Conservation (phyloP, 2,797 vertebrate genomes). For the Rhinella marina region DNA sequence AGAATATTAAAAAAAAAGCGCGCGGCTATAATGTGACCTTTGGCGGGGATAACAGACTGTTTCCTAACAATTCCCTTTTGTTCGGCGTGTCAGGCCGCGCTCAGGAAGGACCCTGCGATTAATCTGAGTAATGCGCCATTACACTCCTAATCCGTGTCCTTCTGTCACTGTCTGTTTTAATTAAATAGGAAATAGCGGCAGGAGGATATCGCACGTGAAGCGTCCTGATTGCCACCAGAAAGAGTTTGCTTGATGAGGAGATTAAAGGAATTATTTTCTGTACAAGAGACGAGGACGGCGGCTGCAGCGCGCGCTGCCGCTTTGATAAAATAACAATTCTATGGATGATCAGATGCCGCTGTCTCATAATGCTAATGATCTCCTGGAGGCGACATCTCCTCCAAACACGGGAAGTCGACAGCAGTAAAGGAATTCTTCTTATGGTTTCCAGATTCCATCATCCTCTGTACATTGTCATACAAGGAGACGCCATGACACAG, state of each 20-base stretch:
- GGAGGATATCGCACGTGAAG: conserved; percentile 80
- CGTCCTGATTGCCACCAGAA: conserved; percentile 80
- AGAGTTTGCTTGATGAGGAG: conserved; percentile 81
- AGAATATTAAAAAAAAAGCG: conserved; percentile 84
- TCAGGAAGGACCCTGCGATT: conserved; percentile 85
- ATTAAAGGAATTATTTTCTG: conserved; percentile 78
- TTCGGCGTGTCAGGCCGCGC: conserved; percentile 86
- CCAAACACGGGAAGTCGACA: neutral
- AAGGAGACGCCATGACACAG: neutral
- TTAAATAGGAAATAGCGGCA: conserved; percentile 87
- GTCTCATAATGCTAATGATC: conserved; percentile 16
- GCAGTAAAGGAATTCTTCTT: neutral
- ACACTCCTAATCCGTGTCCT: conserved; percentile 87
- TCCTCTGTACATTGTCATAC: neutral
- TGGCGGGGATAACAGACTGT: conserved; percentile 82
- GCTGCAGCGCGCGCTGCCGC: neutral
- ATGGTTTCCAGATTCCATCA: neutral
- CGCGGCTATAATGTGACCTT: conserved; percentile 81
- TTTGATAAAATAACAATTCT: conserved; percentile 6
- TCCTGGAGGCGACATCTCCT: neutral
- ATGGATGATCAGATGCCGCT: conserved; percentile 2
- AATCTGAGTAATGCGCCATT: conserved; percentile 92
- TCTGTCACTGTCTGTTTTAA: conserved; percentile 94
- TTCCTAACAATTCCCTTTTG: conserved; percentile 88
- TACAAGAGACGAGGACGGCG: neutral